These are phyloP conservation scores for Piezodorus guildinii DNA, from an alignment of 1,140 invertebrate species.

Conservation along the genomic window DNA sequence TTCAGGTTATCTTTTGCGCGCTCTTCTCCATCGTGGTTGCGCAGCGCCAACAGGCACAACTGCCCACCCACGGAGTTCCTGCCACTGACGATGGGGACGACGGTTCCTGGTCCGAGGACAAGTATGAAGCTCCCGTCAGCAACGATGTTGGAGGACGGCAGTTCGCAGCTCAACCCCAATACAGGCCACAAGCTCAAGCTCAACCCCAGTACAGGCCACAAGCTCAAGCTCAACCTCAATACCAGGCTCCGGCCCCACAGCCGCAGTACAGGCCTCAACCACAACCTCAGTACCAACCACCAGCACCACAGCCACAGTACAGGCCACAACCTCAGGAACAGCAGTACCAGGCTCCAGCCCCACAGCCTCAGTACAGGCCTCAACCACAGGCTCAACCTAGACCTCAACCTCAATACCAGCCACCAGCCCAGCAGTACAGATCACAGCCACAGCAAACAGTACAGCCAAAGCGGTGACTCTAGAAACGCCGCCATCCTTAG, in stretches of 20 bases:
- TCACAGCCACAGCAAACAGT: neutral
- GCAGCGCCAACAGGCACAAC: neutral
- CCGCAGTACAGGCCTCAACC: neutral
- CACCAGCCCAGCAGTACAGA: neutral
- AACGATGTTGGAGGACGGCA: conserved; percentile 2
- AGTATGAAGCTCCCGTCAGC: conserved; percentile 20
- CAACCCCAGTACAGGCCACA: neutral
- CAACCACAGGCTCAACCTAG: neutral
- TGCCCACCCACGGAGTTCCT: too few relatives aligned
- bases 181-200: neutral
- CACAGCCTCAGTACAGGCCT: neutral
- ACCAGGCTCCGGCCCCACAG: conserved; percentile 4
- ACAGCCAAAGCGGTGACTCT: conserved; percentile 46
- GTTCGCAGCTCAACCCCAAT: neutral
- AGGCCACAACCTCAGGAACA: neutral
- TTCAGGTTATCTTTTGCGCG: conserved; percentile 1
- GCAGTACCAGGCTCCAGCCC: neutral
- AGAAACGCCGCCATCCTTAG: conserved; percentile 66
- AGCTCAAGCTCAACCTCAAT: neutral
- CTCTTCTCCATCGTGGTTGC: conserved; percentile 3
- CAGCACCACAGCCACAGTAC: neutral
- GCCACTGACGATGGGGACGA: conserved; percentile 14
- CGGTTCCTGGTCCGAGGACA: conserved; percentile 18
- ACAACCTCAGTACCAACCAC: neutral
- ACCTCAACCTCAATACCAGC: conserved; percentile 14